Percentiles rank a stretch among this genome's conserved stretches.
phyloP scores from a whole-genome alignment of 2,797 vertebrate species.

The Neoniphon sammara region DNA sequence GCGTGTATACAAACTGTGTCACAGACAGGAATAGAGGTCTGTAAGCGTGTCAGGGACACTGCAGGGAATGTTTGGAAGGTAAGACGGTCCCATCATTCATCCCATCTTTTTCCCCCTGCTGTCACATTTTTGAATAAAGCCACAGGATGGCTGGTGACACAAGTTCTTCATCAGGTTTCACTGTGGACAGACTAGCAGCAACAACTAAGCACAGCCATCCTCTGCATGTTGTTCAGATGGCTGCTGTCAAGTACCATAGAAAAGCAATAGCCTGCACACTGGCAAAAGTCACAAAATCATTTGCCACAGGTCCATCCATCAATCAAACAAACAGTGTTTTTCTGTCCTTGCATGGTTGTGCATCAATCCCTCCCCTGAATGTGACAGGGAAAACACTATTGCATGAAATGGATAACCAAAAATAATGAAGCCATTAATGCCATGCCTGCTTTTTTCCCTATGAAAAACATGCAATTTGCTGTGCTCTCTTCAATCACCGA shows the following conservation, averaged over 20 bases:
- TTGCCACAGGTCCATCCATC: constrained; percentile 33
- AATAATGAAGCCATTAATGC: constrained; percentile 50
- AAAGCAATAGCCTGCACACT: constrained; percentile 8
- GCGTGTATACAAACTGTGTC: constrained; percentile 24
- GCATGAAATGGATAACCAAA: constrained; percentile 42
- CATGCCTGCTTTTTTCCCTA: constrained; percentile 1
- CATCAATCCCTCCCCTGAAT: constrained; percentile 24
- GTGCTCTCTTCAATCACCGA: constrained; percentile 43
- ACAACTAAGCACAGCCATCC: background rate
- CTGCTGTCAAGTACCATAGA: constrained; percentile 10
- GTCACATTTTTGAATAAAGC: constrained; percentile 25
- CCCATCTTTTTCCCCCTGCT: constrained; percentile 22
- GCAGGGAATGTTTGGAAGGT: constrained; percentile 21
- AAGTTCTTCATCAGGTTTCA: constrained; percentile 31
- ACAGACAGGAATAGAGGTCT: constrained; percentile 23
- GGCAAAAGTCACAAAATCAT: background rate
- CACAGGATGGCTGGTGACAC: constrained; percentile 36
- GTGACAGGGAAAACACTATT: constrained; percentile 39
- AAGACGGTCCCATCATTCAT: background rate
- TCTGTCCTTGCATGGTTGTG: constrained; percentile 20
- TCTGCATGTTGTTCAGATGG: background rate
- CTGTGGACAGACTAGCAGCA: constrained; percentile 10
- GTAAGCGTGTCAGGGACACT: constrained; percentile 20
- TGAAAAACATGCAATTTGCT: constrained; percentile 37
- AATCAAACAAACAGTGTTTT: constrained; percentile 18